Percentiles rank a stretch among this genome's conserved stretches.
Evolutionary conservation across 2,113 vertebrate genomes (phyloP).

Genomic region (Lepisosteus oculatus): DNA sequence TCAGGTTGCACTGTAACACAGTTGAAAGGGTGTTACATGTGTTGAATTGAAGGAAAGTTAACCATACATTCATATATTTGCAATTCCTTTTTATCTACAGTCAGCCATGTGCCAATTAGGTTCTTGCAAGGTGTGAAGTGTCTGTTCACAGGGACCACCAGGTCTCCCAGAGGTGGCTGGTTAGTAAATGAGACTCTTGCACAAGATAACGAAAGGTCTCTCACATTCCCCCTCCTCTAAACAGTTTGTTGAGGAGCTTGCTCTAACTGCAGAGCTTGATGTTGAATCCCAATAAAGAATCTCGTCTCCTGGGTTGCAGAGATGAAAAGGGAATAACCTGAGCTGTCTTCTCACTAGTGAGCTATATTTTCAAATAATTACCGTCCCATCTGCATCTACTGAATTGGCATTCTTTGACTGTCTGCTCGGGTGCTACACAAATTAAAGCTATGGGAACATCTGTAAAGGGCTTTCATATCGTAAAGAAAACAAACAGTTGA

Average conservation of each 20-base stretch:
- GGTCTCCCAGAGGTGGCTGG: conserved; percentile 46
- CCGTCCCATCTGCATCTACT: background rate
- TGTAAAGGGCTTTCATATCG: background rate
- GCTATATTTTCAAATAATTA: background rate
- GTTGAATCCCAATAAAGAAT: background rate
- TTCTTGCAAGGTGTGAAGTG: background rate
- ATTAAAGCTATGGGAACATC: background rate
- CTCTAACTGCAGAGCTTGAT: conserved; percentile 8
- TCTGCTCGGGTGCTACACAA: background rate
- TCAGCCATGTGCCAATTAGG: background rate
- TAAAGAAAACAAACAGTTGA: background rate
- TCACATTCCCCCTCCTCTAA: background rate
- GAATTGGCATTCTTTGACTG: too few species aligned
- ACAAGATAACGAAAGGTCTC: background rate
- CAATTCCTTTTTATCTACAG: too few species aligned
- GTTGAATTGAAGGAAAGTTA: too few species aligned
- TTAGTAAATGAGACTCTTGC: conserved; percentile 35
- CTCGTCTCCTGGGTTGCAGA: background rate
- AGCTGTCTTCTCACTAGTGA: background rate
- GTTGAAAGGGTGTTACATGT: too few species aligned
- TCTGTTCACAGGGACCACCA: background rate
- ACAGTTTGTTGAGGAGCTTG: background rate
- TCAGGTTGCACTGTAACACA: too few species aligned
- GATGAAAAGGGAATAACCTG: background rate
- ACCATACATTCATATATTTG: too few species aligned